Evolutionary conservation across 1,140 invertebrate genomes (phyloP).

Genomic region (Saccostrea cuccullata): DNA sequence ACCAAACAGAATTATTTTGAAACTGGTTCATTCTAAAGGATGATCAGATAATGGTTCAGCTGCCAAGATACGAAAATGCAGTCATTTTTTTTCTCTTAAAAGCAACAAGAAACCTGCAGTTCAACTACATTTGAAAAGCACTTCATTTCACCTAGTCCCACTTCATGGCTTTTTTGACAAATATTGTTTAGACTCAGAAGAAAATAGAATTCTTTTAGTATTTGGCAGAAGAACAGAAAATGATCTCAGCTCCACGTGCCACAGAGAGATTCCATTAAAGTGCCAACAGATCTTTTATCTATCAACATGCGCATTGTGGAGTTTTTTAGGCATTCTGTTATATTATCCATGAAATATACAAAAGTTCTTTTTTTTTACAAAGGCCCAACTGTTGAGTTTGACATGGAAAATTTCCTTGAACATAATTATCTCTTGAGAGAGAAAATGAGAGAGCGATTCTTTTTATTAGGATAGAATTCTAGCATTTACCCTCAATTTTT

Average conservation of each 20-base stretch:
- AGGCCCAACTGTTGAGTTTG: neutral
- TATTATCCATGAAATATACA: slow-evolving; percentile 7
- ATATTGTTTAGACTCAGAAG: slow-evolving; percentile 27
- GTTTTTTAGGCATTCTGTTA: slow-evolving; percentile 5
- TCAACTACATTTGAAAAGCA: neutral
- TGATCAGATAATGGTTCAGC: neutral
- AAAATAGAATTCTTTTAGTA: slow-evolving; percentile 24
- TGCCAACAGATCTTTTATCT: slow-evolving; percentile 30
- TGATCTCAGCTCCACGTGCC: slow-evolving; percentile 31
- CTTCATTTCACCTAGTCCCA: neutral
- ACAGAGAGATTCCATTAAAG: slow-evolving; percentile 22
- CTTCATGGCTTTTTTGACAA: slow-evolving; percentile 22
- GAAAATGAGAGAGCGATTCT: no score
- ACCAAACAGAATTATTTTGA: neutral
- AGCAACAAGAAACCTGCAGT: neutral
- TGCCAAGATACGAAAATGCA: slow-evolving; percentile 14
- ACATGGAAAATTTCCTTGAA: neutral
- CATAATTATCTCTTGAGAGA: neutral
- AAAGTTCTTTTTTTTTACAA: neutral
- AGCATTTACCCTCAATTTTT: no score
- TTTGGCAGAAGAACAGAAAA: slow-evolving; percentile 33
- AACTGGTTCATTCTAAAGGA: neutral
- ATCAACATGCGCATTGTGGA: neutral
- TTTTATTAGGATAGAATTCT: no score
- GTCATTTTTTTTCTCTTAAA: neutral